Evolutionary conservation across 2,888 invertebrate species (phyloP).

Genomic region (Drosophila seclusa): DNA sequence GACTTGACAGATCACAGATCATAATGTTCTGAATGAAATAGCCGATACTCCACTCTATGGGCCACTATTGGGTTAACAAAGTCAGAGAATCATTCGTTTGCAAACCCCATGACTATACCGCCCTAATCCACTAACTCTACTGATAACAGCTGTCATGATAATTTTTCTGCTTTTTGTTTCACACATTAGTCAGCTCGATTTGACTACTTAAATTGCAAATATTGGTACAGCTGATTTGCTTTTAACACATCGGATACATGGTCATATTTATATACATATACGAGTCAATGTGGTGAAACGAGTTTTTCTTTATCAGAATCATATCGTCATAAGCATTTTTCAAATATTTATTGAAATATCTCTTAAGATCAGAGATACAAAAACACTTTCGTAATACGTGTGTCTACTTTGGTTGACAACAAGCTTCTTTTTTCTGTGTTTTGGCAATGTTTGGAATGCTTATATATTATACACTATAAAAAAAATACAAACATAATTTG

Average conservation of each 20-base stretch:
- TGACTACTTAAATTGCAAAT: conserved; percentile 1
- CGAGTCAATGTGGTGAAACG: not conserved
- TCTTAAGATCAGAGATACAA: not conserved
- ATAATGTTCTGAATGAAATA: conserved; percentile 15
- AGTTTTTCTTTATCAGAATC: not conserved
- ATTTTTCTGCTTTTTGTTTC: conserved; percentile 5
- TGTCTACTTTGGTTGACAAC: conserved; percentile 24
- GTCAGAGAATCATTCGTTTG: conserved; percentile 20
- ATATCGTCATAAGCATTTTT: not conserved
- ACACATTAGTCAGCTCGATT: not conserved
- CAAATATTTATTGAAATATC: not conserved
- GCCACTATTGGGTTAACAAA: conserved; percentile 52
- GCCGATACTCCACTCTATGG: conserved; percentile 33
- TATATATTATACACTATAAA: conserved; percentile 8
- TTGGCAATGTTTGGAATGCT: conserved; percentile 45
- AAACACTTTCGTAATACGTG: not conserved
- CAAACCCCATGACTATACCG: not conserved
- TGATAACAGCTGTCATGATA: conserved; percentile 6
- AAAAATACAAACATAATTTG: conserved; percentile 23
- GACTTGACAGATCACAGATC: conserved; percentile 27
- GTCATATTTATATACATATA: not conserved
- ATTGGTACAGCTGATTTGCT: conserved; percentile 1
- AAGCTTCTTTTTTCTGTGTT: conserved; percentile 4
- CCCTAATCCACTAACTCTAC: not conserved
- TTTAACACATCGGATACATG: not conserved